Conservation (phyloP, 2,888 invertebrate species). For the Carabus problematicus region DNA sequence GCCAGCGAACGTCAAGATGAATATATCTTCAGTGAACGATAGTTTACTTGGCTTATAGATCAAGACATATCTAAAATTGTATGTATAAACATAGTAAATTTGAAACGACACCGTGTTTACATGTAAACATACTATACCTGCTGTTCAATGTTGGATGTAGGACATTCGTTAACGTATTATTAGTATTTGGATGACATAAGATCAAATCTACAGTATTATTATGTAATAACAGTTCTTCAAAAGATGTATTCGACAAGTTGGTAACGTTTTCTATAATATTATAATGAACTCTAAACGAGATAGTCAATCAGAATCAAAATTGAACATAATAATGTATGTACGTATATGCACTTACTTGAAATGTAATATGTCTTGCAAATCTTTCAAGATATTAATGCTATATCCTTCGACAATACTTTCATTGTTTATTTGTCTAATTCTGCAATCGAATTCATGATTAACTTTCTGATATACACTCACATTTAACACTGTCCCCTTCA, state of each 20-base stretch:
- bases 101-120: constrained; percentile 20
- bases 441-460: constrained; percentile 38
- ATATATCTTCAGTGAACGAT: constrained; percentile 52
- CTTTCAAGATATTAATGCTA: constrained; percentile 27
- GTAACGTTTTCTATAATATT: constrained; percentile 19
- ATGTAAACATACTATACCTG: constrained; percentile 17
- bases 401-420: constrained; percentile 27
- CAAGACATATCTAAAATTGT: constrained; percentile 48
- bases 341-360: constrained; percentile 26
- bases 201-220: constrained; percentile 36
- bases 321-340: constrained; percentile 2
- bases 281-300: constrained; percentile 28
- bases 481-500: constrained; percentile 30
- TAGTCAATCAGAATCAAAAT: neutral
- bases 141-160: constrained; percentile 30
- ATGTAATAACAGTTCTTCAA: constrained; percentile 25
- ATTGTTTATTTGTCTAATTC: constrained; percentile 20
- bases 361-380: constrained; percentile 27
- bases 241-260: constrained; percentile 6
- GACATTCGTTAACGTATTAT: constrained; percentile 30
- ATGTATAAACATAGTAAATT: too few relatives aligned
- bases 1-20: constrained; percentile 53
- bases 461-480: constrained; percentile 26
- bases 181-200: constrained; percentile 31
- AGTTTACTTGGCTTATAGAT: constrained; percentile 50